Evolutionary conservation across 2,113 vertebrate genomes (phyloP).

Genomic region (Apteryx mantelli): DNA sequence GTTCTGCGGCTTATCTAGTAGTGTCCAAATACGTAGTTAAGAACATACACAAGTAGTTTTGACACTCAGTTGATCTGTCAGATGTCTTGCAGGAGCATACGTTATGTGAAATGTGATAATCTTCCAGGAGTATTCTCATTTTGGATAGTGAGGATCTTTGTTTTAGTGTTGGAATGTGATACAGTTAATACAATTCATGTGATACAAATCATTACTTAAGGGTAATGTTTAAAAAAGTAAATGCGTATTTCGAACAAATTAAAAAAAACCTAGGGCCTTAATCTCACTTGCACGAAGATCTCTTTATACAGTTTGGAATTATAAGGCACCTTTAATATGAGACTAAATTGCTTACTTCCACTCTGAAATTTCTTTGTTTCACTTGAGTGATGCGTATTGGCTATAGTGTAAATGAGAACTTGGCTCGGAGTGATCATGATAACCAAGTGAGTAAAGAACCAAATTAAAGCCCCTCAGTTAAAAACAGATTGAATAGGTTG

Average conservation of each 20-base stretch:
- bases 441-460: background rate
- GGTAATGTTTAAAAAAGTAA: background rate
- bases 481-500: background rate
- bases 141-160: background rate
- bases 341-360: background rate
- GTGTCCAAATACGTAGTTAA: background rate
- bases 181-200: background rate
- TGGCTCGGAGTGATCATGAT: background rate
- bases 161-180: background rate
- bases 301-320: background rate
- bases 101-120: background rate
- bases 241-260: background rate
- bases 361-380: background rate
- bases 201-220: background rate
- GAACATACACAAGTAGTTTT: no score
- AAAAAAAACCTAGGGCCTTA: background rate
- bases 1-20: background rate
- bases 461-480: background rate
- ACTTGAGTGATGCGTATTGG: accelerated
- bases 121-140: background rate
- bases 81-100: accelerated
- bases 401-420: background rate
- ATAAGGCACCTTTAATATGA: background rate
- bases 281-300: background rate
- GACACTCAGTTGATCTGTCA: background rate